These are phyloP conservation scores for Labroides dimidiatus DNA, from an alignment of 2,797 vertebrate genomes.

Conservation along the genomic window DNA sequence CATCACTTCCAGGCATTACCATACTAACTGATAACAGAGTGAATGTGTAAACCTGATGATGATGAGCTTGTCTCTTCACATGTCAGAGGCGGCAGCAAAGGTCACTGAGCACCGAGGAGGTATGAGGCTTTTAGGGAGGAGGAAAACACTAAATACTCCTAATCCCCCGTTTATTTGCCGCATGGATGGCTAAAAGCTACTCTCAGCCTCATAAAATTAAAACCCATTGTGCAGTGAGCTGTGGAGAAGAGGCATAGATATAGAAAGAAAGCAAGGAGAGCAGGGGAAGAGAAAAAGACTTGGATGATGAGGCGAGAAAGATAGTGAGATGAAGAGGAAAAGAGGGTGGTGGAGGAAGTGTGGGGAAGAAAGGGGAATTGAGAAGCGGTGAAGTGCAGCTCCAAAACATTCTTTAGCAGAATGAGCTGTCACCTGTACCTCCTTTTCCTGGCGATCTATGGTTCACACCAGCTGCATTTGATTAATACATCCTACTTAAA, in stretches of 20 bases:
- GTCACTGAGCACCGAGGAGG: conserved; percentile 86
- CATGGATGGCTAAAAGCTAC: conserved; percentile 99
- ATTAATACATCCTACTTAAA: conserved; percentile 99
- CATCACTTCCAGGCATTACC: conserved; percentile 55
- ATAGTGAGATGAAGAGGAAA: conserved; percentile 78
- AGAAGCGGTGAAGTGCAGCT: conserved; percentile 87
- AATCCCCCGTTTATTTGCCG: conserved; percentile 97
- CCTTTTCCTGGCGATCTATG: conserved; percentile 98
- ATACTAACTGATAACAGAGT: conserved; percentile 56
- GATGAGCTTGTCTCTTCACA: conserved; percentile 73
- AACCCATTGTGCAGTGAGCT: conserved; percentile 91
- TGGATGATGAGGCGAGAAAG: conserved; percentile 80
- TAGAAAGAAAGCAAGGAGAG: conserved; percentile 45
- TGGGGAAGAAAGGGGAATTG: conserved; percentile 70
- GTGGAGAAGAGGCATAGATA: conserved; percentile 84
- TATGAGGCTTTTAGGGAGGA: conserved; percentile 93
- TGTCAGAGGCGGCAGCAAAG: conserved; percentile 80
- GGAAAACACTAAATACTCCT: conserved; percentile 99
- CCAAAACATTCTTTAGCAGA: conserved; percentile 97
- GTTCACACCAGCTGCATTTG: conserved; percentile 98
- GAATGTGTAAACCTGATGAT: conserved; percentile 69
- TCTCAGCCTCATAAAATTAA: conserved; percentile 99
- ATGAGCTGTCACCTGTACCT: conserved; percentile 99
- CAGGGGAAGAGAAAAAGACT: conserved; percentile 39
- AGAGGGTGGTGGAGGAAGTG: conserved; percentile 59